phyloP scores from a whole-genome alignment of 2,113 vertebrate species.

The Tor tambroides region DNA sequence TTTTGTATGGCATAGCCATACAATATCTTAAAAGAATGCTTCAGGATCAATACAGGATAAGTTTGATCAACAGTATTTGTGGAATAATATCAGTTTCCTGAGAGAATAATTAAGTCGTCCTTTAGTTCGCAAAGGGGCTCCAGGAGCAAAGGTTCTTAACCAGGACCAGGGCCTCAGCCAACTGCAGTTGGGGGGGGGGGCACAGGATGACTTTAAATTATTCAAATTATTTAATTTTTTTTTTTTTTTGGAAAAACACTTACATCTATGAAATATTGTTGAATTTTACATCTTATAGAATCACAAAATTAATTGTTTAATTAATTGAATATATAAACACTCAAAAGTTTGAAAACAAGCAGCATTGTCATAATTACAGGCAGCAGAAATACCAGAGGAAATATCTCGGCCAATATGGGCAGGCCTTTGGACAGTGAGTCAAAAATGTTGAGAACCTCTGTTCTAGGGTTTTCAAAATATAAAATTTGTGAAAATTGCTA shows the following conservation, averaged over 20 bases:
- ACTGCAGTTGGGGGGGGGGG: not conserved
- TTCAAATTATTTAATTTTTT: not conserved
- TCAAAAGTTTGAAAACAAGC: not conserved
- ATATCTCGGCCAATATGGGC: not conserved
- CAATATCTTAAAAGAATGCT: not conserved
- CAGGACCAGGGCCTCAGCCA: not conserved
- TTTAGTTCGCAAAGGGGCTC: not conserved
- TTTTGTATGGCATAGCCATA: not conserved
- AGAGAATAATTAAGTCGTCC: not conserved
- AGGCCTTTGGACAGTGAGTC: not conserved
- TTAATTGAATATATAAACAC: too few relatives aligned
- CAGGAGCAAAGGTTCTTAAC: too few relatives aligned
- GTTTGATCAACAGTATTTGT: not conserved
- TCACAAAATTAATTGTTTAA: not conserved
- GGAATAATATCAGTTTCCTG: not conserved
- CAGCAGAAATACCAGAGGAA: not conserved
- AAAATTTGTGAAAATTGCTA: not conserved
- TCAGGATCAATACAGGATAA: not conserved
- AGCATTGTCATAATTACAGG: not conserved
- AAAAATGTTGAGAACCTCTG: not conserved
- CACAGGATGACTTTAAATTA: not conserved
- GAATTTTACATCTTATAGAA: not conserved
- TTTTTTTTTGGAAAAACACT: too few relatives aligned
- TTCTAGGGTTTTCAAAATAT: not conserved
- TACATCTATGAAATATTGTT: too few relatives aligned